Percentiles rank a stretch among this genome's conserved stretches.
These are phyloP conservation scores for Atrina japonica DNA, from an alignment of 2,888 invertebrate genomes.

Conservation along the genomic window DNA sequence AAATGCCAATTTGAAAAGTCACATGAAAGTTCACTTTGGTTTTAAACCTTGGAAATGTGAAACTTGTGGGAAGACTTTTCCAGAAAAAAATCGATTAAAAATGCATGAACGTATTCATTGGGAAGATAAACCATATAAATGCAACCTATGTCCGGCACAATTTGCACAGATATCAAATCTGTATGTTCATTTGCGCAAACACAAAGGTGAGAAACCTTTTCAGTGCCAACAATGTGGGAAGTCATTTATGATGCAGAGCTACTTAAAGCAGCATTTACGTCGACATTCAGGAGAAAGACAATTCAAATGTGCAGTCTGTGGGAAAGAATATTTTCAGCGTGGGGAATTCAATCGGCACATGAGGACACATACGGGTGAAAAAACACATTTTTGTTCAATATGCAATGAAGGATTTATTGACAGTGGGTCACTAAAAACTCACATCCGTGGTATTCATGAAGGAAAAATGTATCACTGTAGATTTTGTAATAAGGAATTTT, in stretches of 20 bases:
- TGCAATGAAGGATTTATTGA: constrained; percentile 30
- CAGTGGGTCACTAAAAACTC: constrained; percentile 3
- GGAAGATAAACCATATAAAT: constrained; percentile 53
- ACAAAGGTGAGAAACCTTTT: constrained; percentile 47
- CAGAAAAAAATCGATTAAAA: constrained; percentile 35
- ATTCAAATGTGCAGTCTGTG: constrained; percentile 37
- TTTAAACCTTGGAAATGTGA: constrained; percentile 33
- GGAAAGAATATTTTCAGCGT: constrained; percentile 27
- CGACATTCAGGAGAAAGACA: constrained; percentile 43
- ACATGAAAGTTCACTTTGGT: constrained; percentile 35
- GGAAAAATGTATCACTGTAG: constrained; percentile 40
- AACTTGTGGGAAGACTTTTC: constrained; percentile 29
- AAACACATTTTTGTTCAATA: constrained; percentile 21
- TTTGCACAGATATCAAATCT: constrained; percentile 51
- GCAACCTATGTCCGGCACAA: constrained; percentile 47
- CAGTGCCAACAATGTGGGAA: constrained; percentile 50
- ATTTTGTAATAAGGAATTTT: constrained; percentile 53
- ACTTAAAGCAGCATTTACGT: constrained; percentile 42
- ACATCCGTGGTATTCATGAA: constrained; percentile 17
- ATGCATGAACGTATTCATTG: constrained; percentile 52
- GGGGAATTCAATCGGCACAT: constrained; percentile 37
- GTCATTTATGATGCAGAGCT: constrained; percentile 27
- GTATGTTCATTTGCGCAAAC: constrained; percentile 47
- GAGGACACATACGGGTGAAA: constrained; percentile 32
- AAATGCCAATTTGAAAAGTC: constrained; percentile 32